Conservation (phyloP, 1,140 invertebrate species). For the Daktulosphaira vitifoliae region DNA sequence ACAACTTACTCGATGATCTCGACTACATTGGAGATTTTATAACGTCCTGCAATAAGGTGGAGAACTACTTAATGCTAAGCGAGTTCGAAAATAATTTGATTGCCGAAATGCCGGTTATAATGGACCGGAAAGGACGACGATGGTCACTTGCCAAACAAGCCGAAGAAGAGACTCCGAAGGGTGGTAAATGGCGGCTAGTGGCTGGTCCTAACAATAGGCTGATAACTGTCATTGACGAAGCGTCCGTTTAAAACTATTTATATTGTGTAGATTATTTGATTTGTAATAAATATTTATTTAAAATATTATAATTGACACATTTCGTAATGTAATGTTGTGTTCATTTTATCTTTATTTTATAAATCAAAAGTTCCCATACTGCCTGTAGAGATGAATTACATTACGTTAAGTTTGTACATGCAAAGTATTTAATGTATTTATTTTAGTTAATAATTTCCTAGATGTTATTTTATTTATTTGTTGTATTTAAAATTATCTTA, state of each 20-base stretch:
- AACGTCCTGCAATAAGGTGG: conserved; percentile 77
- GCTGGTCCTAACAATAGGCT: conserved; percentile 49
- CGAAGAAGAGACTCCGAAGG: conserved; percentile 36
- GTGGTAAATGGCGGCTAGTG: conserved; percentile 43
- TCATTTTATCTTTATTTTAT: too few relatives aligned
- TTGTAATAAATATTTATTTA: too few relatives aligned
- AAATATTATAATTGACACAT: too few relatives aligned
- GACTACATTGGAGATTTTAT: conserved; percentile 78
- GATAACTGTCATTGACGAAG: conserved; percentile 67
- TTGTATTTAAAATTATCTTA: too few relatives aligned
- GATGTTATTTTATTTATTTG: too few relatives aligned
- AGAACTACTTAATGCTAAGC: conserved; percentile 77
- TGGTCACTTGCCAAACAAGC: conserved; percentile 56
- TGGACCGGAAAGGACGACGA: conserved; percentile 56
- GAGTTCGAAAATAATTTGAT: conserved; percentile 81
- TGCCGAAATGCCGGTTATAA: conserved; percentile 62
- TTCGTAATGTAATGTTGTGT: too few relatives aligned
- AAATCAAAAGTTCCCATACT: too few relatives aligned
- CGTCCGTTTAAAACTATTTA: conserved; percentile 44
- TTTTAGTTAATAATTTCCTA: too few relatives aligned
- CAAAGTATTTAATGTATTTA: too few relatives aligned
- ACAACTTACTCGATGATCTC: conserved; percentile 69
- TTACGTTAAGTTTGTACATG: too few relatives aligned
- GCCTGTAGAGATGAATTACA: too few relatives aligned
- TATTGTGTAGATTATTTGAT: conserved; percentile 34